These are phyloP conservation scores for Hyaena hyaena DNA, from an alignment of 2,113 vertebrate genomes.

Conservation along the genomic window DNA sequence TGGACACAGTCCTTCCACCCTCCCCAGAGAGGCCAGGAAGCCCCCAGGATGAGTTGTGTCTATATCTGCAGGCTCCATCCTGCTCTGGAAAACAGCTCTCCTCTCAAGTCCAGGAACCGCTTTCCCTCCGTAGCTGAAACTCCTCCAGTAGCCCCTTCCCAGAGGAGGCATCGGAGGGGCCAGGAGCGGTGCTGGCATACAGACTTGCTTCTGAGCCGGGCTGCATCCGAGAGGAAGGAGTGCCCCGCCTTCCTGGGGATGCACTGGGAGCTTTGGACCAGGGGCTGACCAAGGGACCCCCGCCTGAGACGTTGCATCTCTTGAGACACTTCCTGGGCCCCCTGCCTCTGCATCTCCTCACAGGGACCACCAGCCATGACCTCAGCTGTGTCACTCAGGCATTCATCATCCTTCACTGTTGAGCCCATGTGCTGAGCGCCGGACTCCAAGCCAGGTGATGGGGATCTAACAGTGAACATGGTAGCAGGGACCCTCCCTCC, in stretches of 20 bases:
- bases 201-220: background rate
- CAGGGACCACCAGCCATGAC: background rate
- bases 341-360: background rate
- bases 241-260: background rate
- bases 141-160: background rate
- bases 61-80: background rate
- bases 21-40: background rate
- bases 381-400: background rate
- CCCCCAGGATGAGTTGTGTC: background rate
- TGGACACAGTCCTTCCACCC: background rate
- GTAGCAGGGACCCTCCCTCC: background rate
- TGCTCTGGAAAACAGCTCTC: background rate
- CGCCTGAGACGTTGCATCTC: background rate
- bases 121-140: background rate
- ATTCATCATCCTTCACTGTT: background rate
- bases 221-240: background rate
- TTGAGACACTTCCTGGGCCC: background rate
- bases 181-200: rapidly evolving
- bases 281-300: rapidly evolving
- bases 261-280: background rate
- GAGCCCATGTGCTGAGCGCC: background rate
- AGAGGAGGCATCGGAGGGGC: rapidly evolving
- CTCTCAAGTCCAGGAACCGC: too few relatives aligned
- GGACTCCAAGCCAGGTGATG: background rate
- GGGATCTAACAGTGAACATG: rapidly evolving